Conservation (phyloP, 2,113 vertebrate genomes). For the Pseudorectes ferrugineus region DNA sequence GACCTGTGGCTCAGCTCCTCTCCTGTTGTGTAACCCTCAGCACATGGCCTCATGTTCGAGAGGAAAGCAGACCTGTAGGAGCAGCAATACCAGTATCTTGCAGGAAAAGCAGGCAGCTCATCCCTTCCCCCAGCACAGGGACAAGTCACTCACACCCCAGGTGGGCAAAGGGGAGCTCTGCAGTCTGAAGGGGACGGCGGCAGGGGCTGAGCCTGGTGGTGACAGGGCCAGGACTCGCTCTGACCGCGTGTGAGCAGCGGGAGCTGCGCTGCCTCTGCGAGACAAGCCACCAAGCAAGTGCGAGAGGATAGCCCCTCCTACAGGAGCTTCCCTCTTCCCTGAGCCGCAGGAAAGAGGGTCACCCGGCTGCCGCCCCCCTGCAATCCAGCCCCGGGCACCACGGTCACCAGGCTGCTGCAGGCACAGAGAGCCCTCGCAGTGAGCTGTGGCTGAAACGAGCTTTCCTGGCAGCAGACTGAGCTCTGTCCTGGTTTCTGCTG, state of each 20-base stretch:
- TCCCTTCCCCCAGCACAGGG: neutral
- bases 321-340: neutral
- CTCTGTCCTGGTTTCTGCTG: neutral
- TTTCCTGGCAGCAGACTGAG: neutral
- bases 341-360: neutral
- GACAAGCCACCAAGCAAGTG: fast-evolving
- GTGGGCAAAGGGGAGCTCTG: neutral
- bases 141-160: neutral
- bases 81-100: fast-evolving
- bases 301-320: fast-evolving
- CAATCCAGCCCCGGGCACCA: neutral
- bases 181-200: neutral
- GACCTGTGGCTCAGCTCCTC: neutral
- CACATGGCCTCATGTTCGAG: fast-evolving
- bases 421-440: fast-evolving
- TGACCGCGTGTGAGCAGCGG: fast-evolving
- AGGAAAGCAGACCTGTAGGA: neutral
- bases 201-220: fast-evolving
- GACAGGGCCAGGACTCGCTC: neutral
- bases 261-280: neutral
- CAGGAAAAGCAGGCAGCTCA: neutral
- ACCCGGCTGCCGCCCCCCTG: neutral
- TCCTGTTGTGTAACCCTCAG: neutral
- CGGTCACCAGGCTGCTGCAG: neutral
- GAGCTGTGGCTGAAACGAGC: fast-evolving